These are phyloP conservation scores for Drosophila engyochracea DNA, from an alignment of 2,888 invertebrate species.

Conservation along the genomic window DNA sequence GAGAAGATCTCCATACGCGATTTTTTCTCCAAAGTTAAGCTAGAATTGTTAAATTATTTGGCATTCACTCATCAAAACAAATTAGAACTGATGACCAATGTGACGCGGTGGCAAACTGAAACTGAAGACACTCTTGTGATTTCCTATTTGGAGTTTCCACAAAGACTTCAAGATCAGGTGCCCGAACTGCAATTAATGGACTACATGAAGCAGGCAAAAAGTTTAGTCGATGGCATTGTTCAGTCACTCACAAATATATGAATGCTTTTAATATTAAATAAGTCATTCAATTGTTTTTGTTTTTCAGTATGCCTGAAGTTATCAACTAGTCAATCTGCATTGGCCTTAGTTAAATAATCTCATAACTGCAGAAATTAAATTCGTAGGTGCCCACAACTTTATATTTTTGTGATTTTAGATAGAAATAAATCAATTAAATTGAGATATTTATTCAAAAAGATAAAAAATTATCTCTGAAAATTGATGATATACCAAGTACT, in stretches of 20 bases:
- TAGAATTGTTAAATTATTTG: constrained; percentile 41
- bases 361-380: neutral
- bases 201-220: constrained; percentile 43
- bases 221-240: constrained; percentile 21
- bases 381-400: neutral
- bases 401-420: neutral
- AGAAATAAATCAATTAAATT: neutral
- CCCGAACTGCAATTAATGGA: constrained; percentile 63
- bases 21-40: constrained; percentile 41
- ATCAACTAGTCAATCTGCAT: neutral
- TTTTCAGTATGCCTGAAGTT: neutral
- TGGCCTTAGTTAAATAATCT: neutral
- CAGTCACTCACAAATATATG: neutral
- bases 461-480: neutral
- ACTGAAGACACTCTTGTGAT: constrained; percentile 38
- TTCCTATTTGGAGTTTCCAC: constrained; percentile 50
- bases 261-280: neutral
- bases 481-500: neutral
- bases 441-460: neutral
- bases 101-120: constrained; percentile 50
- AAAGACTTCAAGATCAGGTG: constrained; percentile 29
- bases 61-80: constrained; percentile 22
- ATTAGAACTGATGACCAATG: constrained; percentile 40
- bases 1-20: constrained; percentile 58
- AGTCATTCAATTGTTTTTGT: neutral